Evolutionary conservation across 2,113 vertebrate genomes (phyloP), one percentile per base, ranked within the genome.

Genomic region (Gymnogyps californianus): DNA sequence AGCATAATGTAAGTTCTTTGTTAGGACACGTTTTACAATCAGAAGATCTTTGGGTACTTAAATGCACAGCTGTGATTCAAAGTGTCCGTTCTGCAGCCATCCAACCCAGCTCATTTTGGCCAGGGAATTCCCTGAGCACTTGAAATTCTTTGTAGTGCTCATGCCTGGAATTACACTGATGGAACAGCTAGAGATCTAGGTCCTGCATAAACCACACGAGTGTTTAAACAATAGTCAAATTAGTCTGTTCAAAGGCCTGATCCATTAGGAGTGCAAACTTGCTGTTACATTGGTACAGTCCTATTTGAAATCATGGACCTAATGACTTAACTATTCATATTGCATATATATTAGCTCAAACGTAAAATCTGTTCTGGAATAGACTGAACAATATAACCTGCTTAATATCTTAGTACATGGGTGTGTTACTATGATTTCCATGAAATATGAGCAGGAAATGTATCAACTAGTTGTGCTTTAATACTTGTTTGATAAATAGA

Each of bases 191-290:
- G 17, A 79, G 13, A 36, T 78, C 11, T 51, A 47, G 28, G 31
- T 66, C 16, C 9, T 54, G 36, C 36, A 57, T 0, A 8, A 71
- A 57, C 10, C 24, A 67, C 18, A 6, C 0, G 0, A 74, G 9
- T 14, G 7, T 52, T 90, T 92, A 59, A 70, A 66, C 9, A 65
- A 13, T 32, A 42, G 17, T n/a, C 26, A 51, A 17, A 42, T 42
- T n/a, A 36, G 3, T 26, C 7, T 51, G 0, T 65, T 81, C 17
- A 64, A 89, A 64, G 26, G 5, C 6, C 26, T 64, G 6, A 54
- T 67, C 52, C 29, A n/a, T 89, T 59, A 46, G 6, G 38, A 64
- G 2, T 38, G 9, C 4, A 58, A 26, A 55, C 1, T 26, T 80
- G 24, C 28, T 62, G 21, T 38, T 72, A 28, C 4, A 32, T 20